Base-by-base conservation (phyloP, 1,140 invertebrate genomes). In the Ericerus pela region DNA sequence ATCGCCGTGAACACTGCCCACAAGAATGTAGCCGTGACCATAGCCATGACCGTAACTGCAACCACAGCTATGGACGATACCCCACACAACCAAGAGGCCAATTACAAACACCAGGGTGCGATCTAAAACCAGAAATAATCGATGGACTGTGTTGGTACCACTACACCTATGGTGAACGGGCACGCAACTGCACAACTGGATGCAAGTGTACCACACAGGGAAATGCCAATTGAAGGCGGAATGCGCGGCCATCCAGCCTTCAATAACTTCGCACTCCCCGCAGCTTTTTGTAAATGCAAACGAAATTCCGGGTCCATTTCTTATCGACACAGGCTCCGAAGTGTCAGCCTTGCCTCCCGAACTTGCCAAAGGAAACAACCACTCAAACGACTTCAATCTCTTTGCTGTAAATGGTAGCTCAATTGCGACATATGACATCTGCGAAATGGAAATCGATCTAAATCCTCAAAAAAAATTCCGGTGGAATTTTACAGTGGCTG, bases 111-210 rank as follows among this genome's bases (percentile, higher is more conserved):
- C n/a, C n/a, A n/a, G n/a, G n/a, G n/a, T n/a, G n/a, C n/a, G n/a
- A n/a, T n/a, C n/a, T n/a, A n/a, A n/a, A n/a, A n/a, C n/a, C n/a
- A n/a, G n/a, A n/a, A n/a, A n/a, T 33, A n/a, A 33, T 33, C 8
- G n/a, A 33, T 33, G 30, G n/a, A n/a, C 8, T 33, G n/a, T 33
- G 30, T 33, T 33, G 30, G 30, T 33, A 33, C 30, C 30, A 33
- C n/a, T 33, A 33, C n/a, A 33, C 8, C 8, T 33, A 10, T 33
- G n/a, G n/a, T 33, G n/a, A 33, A 8, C 8, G n/a, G 30, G 78
- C 71, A 57, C 68, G 70, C 62, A 74, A 70, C 55, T 67, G 71
- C 18, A 68, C 65, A 0, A 61, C 70, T 1, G 52, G 41, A 2
- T 26, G 51, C 6, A 59, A 60, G 0, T n/a, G n/a, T n/a, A n/a